Percentiles rank a stretch among this genome's conserved stretches.
These are phyloP conservation scores for Stratiomys singularior DNA, from an alignment of 2,888 invertebrate genomes.

Conservation along the genomic window DNA sequence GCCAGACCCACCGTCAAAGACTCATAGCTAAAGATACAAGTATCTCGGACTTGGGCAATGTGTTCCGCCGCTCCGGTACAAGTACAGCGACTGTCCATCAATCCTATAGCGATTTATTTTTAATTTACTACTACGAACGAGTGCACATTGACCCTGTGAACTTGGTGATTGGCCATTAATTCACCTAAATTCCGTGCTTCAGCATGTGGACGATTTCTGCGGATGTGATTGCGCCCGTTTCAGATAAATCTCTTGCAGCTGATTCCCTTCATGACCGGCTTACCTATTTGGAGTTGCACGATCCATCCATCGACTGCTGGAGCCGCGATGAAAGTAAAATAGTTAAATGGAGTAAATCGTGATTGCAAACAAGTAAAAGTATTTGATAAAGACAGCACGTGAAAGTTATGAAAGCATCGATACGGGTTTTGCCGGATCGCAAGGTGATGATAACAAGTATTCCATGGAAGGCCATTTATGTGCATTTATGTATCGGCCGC, in stretches of 20 bases:
- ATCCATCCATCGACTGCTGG: not conserved
- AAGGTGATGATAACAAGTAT: not conserved
- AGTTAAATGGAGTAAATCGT: constrained; percentile 11
- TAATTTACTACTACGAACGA: constrained; percentile 8
- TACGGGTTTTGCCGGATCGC: not conserved
- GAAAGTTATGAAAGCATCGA: constrained; percentile 27
- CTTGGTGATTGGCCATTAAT: constrained; percentile 42
- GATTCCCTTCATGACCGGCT: constrained; percentile 39
- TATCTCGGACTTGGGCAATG: too few relatives aligned
- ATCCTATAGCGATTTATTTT: constrained; percentile 14
- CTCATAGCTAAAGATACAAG: too few relatives aligned
- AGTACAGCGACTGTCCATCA: not conserved
- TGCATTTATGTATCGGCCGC: too few relatives aligned
- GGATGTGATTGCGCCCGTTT: not conserved
- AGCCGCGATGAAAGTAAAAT: constrained; percentile 1
- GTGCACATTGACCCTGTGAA: constrained; percentile 43
- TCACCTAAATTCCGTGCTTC: constrained; percentile 31
- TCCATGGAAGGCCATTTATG: too few relatives aligned
- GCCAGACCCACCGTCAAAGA: not conserved
- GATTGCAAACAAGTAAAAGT: constrained; percentile 19
- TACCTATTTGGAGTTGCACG: constrained; percentile 32
- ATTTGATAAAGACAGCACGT: constrained; percentile 13
- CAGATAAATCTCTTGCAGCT: not conserved
- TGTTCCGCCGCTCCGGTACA: not conserved
- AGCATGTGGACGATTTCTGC: constrained; percentile 24